Conservation (phyloP, 2,113 vertebrate species). For the Ceyx cyanopectus region DNA sequence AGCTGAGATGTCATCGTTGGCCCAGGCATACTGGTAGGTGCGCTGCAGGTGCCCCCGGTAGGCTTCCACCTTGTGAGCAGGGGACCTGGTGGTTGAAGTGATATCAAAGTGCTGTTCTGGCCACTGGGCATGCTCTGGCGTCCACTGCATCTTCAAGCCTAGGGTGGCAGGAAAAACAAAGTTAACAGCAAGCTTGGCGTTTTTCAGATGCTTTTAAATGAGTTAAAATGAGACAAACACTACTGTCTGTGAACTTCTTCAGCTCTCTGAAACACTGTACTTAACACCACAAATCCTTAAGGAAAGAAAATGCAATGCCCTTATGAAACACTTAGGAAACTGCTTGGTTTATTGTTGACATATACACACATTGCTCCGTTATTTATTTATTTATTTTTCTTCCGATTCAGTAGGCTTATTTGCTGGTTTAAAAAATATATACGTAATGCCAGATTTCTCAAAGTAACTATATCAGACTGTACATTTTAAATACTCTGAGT, state of each 20-base stretch:
- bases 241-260: background rate
- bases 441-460: background rate
- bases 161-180: conserved; percentile 26
- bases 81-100: conserved; percentile 96
- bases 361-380: background rate
- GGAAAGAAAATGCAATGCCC: background rate
- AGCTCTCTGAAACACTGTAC: background rate
- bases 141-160: conserved; percentile 99
- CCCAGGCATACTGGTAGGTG: conserved; percentile 98
- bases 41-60: conserved; percentile 96
- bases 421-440: background rate
- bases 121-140: conserved; percentile 99
- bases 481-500: conserved; percentile 50
- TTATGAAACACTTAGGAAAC: background rate
- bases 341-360: background rate
- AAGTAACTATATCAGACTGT: conserved; percentile 19
- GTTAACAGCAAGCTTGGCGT: conserved; percentile 9
- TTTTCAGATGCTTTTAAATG: background rate
- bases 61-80: conserved; percentile 98
- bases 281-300: background rate
- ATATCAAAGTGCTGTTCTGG: conserved; percentile 99
- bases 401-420: background rate
- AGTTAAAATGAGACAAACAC: background rate
- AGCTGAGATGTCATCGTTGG: conserved; percentile 98
- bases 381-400: background rate